Evolutionary conservation across 2,113 vertebrate genomes (phyloP).

Genomic region (Osmerus mordax): DNA sequence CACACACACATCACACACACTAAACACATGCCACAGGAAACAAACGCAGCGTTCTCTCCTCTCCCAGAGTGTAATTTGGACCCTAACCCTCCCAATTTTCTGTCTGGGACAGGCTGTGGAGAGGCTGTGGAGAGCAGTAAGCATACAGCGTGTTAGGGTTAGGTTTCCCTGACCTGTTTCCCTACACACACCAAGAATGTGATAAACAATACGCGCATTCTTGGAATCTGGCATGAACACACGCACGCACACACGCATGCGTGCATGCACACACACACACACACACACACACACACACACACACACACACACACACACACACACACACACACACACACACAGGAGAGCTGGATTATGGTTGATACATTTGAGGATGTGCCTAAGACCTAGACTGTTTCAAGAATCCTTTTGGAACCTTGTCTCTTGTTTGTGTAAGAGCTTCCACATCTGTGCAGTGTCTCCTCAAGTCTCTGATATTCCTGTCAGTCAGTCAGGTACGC

Average conservation of each 20-base stretch:
- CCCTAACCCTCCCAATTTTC: conserved; percentile 69
- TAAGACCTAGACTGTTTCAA: background rate
- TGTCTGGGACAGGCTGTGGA: conserved; percentile 58
- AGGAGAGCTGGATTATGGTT: background rate
- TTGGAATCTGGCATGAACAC: conserved; percentile 45
- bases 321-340: too few species aligned
- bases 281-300: background rate
- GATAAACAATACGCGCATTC: conserved; percentile 67
- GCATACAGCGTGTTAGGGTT: conserved; percentile 49
- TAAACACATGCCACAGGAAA: conserved; percentile 54
- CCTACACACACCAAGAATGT: conserved; percentile 58
- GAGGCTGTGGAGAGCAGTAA: conserved; percentile 9
- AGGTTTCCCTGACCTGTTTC: conserved; percentile 52
- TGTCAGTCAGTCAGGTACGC: background rate
- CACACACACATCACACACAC: conserved; percentile 40
- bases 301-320: too few species aligned
- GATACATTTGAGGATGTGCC: background rate
- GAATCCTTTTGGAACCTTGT: background rate
- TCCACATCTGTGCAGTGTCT: too few species aligned
- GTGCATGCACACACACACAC: conserved; percentile 8
- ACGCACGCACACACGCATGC: conserved; percentile 19
- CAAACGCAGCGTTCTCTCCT: conserved; percentile 69
- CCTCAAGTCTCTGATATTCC: too few species aligned
- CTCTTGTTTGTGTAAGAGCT: background rate
- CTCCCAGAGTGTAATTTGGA: conserved; percentile 69